A percentile compares a stretch with the other conserved stretches of the same genome.
These are phyloP conservation scores for Ondatra zibethicus DNA, from an alignment of 2,113 vertebrate genomes.

Conservation along the genomic window DNA sequence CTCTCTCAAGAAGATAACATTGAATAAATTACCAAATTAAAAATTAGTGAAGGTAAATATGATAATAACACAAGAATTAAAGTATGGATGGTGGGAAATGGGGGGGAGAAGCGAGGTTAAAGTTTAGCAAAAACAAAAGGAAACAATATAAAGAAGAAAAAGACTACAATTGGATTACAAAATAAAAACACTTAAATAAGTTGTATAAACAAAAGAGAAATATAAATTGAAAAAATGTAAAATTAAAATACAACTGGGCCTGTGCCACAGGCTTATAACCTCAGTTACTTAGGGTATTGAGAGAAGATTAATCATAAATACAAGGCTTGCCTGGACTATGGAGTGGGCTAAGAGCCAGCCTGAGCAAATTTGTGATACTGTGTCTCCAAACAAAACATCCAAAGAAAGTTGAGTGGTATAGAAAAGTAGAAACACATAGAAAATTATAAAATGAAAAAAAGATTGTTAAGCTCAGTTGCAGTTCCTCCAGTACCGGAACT, in stretches of 20 bases:
- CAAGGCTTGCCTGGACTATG: neutral
- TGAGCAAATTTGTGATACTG: neutral
- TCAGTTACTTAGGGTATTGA: neutral
- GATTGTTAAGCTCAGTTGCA: neutral
- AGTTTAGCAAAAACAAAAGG: neutral
- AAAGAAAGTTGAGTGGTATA: neutral
- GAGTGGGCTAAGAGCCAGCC: neutral
- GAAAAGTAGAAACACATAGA: neutral
- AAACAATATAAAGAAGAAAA: neutral
- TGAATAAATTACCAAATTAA: neutral
- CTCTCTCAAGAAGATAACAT: neutral
- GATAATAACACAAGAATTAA: neutral
- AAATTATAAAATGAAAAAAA: neutral
- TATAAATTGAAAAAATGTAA: neutral
- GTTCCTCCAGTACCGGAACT: neutral
- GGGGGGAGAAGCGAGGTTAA: neutral
- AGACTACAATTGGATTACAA: neutral
- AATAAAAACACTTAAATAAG: neutral
- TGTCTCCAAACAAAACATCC: neutral
- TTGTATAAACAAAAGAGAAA: neutral
- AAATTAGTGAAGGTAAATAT: neutral
- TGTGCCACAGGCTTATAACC: neutral
- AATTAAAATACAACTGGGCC: neutral
- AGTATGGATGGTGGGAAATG: neutral
- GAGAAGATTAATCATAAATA: neutral